Percentiles rank a stretch among this genome's conserved stretches.
Evolutionary conservation across 2,113 vertebrate species (phyloP).

Genomic region (Lagopus muta): DNA sequence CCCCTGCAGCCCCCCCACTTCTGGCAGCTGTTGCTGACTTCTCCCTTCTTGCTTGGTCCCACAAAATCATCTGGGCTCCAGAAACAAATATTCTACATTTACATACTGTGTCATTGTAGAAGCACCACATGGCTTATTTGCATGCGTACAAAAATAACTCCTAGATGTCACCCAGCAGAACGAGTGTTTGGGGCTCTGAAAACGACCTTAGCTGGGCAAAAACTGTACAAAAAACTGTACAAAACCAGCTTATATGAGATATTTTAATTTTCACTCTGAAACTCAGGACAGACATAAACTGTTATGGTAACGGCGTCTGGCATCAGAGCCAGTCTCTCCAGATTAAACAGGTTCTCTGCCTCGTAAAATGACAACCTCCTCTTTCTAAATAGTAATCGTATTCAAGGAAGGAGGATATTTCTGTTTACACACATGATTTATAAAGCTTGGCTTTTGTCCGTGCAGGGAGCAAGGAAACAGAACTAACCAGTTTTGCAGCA

Average conservation of each 20-base stretch:
- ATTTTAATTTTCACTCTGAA: not conserved
- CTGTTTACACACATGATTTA: constrained; percentile 15
- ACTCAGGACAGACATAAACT: not conserved
- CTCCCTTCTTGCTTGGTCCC: not conserved
- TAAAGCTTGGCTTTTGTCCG: not conserved
- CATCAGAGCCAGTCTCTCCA: not conserved
- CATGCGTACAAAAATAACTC: not conserved
- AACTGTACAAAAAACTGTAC: not conserved
- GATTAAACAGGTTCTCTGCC: constrained; percentile 7
- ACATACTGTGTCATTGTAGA: rapidly evolving
- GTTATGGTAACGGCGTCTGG: not conserved
- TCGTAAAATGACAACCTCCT: not conserved
- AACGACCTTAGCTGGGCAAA: not conserved
- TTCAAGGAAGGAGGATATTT: constrained; percentile 28
- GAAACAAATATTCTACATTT: not conserved
- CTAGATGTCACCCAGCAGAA: not conserved
- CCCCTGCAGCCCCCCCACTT: not conserved
- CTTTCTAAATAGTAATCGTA: not conserved
- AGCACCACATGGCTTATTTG: not conserved
- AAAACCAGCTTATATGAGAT: not conserved
- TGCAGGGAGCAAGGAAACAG: not conserved
- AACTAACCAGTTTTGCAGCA: not conserved
- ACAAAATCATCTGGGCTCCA: not conserved
- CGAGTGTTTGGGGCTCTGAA: not conserved
- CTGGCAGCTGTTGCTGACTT: not conserved